These are phyloP conservation scores for Epistrophe eligans DNA, from an alignment of 2,888 invertebrate species.

Conservation along the genomic window DNA sequence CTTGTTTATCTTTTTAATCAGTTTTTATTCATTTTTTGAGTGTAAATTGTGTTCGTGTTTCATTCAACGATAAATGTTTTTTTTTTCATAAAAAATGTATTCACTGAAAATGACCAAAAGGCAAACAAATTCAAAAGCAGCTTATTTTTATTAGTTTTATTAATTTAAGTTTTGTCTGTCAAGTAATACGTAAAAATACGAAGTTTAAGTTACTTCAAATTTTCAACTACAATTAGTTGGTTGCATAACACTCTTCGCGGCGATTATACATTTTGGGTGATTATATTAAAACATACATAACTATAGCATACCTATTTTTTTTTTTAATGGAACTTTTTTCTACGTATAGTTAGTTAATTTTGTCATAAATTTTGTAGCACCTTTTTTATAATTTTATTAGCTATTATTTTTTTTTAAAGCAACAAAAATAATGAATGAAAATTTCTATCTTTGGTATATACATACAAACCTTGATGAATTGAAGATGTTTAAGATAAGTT, in stretches of 20 bases:
- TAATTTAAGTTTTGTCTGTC: slow-evolving; percentile 3
- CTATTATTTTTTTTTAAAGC: neutral
- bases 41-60: slow-evolving; percentile 46
- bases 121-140: slow-evolving; percentile 21
- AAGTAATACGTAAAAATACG: neutral
- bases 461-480: neutral
- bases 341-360: neutral
- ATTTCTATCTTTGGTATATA: slow-evolving; percentile 11
- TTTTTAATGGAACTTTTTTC: slow-evolving; percentile 7
- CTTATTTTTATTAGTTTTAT: neutral
- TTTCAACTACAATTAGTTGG: slow-evolving; percentile 33
- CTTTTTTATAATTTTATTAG: neutral
- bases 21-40: slow-evolving; percentile 52
- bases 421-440: slow-evolving; percentile 19
- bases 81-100: slow-evolving; percentile 47
- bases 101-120: slow-evolving; percentile 44
- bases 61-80: slow-evolving; percentile 24
- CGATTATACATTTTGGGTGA: slow-evolving; percentile 56
- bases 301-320: neutral
- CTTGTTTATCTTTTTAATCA: slow-evolving; percentile 30
- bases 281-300: slow-evolving; percentile 18
- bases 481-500: slow-evolving; percentile 1
- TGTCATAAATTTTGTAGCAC: neutral
- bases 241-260: slow-evolving; percentile 69
- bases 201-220: slow-evolving; percentile 31